phyloP scores from a whole-genome alignment of 2,888 invertebrate genomes.

The Noctua pronuba region DNA sequence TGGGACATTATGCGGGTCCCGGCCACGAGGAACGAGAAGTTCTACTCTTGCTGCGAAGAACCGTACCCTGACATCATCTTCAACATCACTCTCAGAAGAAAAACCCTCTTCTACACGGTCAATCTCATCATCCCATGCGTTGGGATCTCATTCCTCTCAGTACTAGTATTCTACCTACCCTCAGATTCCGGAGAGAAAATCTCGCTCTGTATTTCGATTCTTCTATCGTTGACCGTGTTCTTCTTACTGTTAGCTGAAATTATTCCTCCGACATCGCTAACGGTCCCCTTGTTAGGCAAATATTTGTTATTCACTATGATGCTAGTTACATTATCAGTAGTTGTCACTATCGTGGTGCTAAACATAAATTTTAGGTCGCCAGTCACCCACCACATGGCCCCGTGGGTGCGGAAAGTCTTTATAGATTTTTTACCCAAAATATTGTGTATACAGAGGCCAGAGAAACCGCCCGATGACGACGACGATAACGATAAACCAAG shows the following conservation, averaged over 20 bases:
- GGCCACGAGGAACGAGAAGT: slow-evolving; percentile 96
- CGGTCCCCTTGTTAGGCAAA: slow-evolving; percentile 97
- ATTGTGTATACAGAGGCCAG: slow-evolving; percentile 96
- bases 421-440: slow-evolving; percentile 96
- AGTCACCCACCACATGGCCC: slow-evolving; percentile 97
- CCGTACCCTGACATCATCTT: slow-evolving; percentile 99
- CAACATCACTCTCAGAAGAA: slow-evolving; percentile 97
- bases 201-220: slow-evolving; percentile 98
- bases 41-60: slow-evolving; percentile 99
- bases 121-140: slow-evolving; percentile 99
- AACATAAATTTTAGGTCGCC: slow-evolving; percentile 98
- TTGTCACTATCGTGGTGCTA: slow-evolving; percentile 97
- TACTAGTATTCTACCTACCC: slow-evolving; percentile 99
- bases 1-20: slow-evolving; percentile 99
- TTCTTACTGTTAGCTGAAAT: slow-evolving; percentile 98
- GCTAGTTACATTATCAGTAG: slow-evolving; percentile 97
- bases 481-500: slow-evolving; percentile 88
- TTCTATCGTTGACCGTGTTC: slow-evolving; percentile 98
- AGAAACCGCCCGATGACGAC: slow-evolving; percentile 93
- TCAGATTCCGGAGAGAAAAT: slow-evolving; percentile 99
- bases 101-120: slow-evolving; percentile 99
- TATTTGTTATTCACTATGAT: slow-evolving; percentile 98
- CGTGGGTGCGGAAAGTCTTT: slow-evolving; percentile 96
- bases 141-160: slow-evolving; percentile 98
- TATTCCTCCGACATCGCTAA: slow-evolving; percentile 98